These are phyloP conservation scores for Talpa occidentalis DNA, from an alignment of 2,113 vertebrate species.

Conservation along the genomic window DNA sequence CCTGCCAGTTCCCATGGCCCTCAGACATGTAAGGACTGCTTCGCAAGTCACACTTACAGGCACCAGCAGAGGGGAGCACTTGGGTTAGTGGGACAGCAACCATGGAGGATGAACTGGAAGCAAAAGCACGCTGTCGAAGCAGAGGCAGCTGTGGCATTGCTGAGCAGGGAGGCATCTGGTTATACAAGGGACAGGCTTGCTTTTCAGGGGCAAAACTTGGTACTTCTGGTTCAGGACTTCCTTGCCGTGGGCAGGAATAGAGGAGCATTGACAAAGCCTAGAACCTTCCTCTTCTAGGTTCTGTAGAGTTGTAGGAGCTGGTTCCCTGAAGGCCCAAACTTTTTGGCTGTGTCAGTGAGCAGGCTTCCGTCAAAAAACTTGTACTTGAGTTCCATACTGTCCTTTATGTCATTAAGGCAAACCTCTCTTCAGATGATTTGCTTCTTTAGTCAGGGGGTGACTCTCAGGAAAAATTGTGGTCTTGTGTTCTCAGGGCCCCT, in stretches of 20 bases:
- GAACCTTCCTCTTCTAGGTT: background rate
- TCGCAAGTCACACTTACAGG: background rate
- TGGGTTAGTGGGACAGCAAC: background rate
- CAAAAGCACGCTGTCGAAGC: background rate
- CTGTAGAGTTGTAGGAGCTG: background rate
- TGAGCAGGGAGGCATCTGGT: background rate
- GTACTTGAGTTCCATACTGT: background rate
- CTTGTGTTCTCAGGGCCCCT: background rate
- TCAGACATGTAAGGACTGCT: rapidly evolving
- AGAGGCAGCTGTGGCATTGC: background rate
- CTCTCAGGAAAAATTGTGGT: background rate
- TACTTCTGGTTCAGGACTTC: background rate
- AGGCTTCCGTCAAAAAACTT: background rate
- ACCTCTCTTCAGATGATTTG: background rate
- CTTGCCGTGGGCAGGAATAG: background rate
- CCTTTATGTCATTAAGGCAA: background rate
- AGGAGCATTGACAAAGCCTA: background rate
- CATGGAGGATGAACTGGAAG: background rate
- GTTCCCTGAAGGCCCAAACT: background rate
- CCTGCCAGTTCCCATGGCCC: background rate
- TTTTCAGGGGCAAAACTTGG: background rate
- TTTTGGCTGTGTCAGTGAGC: background rate
- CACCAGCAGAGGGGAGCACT: background rate
- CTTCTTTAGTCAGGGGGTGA: background rate
- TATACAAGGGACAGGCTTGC: background rate